Conservation (phyloP, 2,113 vertebrate species). For the Lycaon pictus region DNA sequence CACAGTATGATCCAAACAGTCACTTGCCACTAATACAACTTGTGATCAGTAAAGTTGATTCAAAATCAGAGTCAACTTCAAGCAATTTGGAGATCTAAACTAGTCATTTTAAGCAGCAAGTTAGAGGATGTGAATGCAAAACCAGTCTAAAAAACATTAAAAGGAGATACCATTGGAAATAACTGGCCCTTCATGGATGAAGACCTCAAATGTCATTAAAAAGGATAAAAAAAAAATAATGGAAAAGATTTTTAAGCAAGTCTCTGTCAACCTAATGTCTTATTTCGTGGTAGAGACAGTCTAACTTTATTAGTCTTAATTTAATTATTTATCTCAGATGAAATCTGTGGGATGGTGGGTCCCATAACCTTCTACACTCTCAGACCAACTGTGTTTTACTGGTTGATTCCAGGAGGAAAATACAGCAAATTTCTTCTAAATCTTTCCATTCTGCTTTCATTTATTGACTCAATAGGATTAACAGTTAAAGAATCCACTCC, state of each 20-base stretch:
- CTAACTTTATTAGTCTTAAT: background rate
- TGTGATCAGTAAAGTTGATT: background rate
- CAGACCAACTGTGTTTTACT: slow-evolving; percentile 33
- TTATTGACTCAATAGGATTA: background rate
- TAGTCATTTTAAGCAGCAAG: background rate
- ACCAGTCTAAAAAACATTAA: background rate
- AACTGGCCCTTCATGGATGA: background rate
- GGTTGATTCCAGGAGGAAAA: background rate
- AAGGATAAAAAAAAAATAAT: background rate
- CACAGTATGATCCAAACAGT: background rate
- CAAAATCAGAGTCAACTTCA: slow-evolving; percentile 16
- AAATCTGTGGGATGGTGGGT: background rate
- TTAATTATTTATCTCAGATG: background rate
- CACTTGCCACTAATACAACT: background rate
- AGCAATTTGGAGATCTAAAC: background rate
- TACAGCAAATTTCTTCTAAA: slow-evolving; percentile 19
- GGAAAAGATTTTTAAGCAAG: background rate
- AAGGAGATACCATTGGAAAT: background rate
- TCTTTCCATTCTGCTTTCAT: background rate
- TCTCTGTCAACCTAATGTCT: background rate
- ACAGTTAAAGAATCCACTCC: background rate
- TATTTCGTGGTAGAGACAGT: background rate
- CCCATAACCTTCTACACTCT: background rate
- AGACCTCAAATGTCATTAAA: background rate
- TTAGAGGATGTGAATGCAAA: background rate